phyloP scores from a whole-genome alignment of 1,140 invertebrate species.

The Anthonomus grandis region DNA sequence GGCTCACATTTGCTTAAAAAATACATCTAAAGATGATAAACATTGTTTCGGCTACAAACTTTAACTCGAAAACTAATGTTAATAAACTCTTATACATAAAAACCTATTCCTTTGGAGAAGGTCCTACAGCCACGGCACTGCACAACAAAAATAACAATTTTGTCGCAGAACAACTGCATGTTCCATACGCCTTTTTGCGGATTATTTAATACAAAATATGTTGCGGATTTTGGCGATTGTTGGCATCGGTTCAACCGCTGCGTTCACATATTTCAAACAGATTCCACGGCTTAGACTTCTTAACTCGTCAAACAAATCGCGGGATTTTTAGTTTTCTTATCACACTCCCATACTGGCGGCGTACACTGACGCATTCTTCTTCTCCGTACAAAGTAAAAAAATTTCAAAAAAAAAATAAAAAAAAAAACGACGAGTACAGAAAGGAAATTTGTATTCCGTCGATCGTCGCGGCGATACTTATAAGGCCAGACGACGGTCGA shows the following conservation, averaged over 20 bases:
- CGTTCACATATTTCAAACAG: too few relatives aligned
- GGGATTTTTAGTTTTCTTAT: neutral
- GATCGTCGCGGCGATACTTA: constrained; percentile 17
- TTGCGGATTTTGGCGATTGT: constrained; percentile 16
- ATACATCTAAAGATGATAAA: too few relatives aligned
- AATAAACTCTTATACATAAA: too few relatives aligned
- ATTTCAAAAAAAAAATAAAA: too few relatives aligned
- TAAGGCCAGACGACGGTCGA: constrained; percentile 7
- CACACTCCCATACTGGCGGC: constrained; percentile 8
- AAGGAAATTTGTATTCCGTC: constrained; percentile 21
- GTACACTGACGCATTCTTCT: constrained; percentile 7
- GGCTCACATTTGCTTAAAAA: too few relatives aligned
- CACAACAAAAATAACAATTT: too few relatives aligned
- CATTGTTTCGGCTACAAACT: too few relatives aligned
- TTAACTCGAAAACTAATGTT: too few relatives aligned
- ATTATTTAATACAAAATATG: constrained; percentile 17
- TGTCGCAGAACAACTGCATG: constrained; percentile 12
- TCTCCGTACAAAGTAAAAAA: too few relatives aligned
- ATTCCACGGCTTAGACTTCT: too few relatives aligned
- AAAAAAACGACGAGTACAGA: constrained; percentile 15
- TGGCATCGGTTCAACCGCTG: constrained; percentile 1
- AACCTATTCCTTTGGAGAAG: too few relatives aligned
- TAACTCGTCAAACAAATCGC: neutral
- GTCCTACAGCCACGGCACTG: too few relatives aligned
- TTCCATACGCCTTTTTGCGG: neutral